Conservation (phyloP, 2,888 invertebrate species). For the Apomyelois bistriatella region DNA sequence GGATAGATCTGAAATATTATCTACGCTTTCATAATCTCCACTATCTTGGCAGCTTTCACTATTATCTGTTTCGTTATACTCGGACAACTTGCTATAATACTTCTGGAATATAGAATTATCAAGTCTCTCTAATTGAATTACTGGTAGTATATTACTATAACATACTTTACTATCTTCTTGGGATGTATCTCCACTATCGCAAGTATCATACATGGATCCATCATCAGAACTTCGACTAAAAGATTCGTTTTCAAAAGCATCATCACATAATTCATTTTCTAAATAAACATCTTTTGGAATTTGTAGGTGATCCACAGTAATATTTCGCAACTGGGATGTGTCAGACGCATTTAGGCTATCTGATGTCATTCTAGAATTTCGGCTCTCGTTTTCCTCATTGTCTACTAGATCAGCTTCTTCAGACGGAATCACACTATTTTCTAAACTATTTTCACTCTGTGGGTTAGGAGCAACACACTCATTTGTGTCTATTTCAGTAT, state of each 20-base stretch:
- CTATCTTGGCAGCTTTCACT: conserved; percentile 18
- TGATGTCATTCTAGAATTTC: not conserved
- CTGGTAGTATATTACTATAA: conserved; percentile 30
- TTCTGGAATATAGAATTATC: conserved; percentile 46
- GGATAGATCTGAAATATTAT: conserved; percentile 18
- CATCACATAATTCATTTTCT: conserved; percentile 1
- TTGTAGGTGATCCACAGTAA: not conserved
- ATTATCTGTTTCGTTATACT: conserved; percentile 20
- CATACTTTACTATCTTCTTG: conserved; percentile 13
- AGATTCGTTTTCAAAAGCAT: conserved; percentile 15
- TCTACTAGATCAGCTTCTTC: not conserved
- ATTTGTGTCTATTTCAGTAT: not conserved
- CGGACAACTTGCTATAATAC: conserved; percentile 40
- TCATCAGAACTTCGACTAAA: conserved; percentile 23
- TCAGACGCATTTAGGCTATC: conserved; percentile 8
- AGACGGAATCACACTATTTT: not conserved
- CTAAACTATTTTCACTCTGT: not conserved
- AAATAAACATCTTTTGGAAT: not conserved
- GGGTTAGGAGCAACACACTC: not conserved
- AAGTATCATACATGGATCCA: conserved; percentile 60
- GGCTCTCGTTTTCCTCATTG: not conserved
- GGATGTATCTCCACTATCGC: conserved; percentile 45
- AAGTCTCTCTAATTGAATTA: conserved; percentile 46
- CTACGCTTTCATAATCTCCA: conserved; percentile 27
- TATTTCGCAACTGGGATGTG: not conserved